A percentile compares a stretch with the other conserved stretches of the same genome.
Evolutionary conservation across 2,888 invertebrate genomes (phyloP).

Genomic region (Eugnorisma glareosa): DNA sequence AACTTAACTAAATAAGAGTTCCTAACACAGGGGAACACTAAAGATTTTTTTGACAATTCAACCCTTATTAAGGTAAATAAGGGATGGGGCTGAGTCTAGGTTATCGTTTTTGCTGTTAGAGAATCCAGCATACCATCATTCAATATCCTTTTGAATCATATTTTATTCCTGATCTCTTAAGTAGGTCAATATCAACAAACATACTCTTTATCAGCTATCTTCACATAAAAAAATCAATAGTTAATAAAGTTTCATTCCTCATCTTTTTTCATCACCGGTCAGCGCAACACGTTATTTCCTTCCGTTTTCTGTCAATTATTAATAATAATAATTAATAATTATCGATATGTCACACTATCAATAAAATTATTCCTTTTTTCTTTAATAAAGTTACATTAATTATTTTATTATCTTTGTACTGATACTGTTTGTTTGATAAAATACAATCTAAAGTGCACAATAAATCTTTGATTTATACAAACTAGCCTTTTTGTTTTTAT

Average conservation of each 20-base stretch:
- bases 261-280: no score
- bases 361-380: neutral
- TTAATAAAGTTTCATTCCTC: neutral
- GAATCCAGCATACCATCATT: neutral
- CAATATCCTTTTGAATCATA: neutral
- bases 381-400: neutral
- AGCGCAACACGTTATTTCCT: no score
- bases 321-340: no score
- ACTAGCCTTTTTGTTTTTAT: neutral
- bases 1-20: neutral
- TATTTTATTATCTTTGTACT: no score
- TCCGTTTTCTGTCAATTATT: no score
- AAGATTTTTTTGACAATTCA: no score
- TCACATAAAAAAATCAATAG: slow-evolving; percentile 3
- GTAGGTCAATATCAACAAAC: neutral
- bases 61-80: neutral
- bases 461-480: neutral
- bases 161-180: neutral
- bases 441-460: neutral
- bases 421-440: neutral
- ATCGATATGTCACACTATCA: neutral
- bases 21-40: neutral
- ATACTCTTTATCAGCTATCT: neutral
- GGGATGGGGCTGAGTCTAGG: neutral
- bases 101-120: neutral